phyloP scores from a whole-genome alignment of 1,140 invertebrate genomes.

The Pseudomyrmex concolor region DNA sequence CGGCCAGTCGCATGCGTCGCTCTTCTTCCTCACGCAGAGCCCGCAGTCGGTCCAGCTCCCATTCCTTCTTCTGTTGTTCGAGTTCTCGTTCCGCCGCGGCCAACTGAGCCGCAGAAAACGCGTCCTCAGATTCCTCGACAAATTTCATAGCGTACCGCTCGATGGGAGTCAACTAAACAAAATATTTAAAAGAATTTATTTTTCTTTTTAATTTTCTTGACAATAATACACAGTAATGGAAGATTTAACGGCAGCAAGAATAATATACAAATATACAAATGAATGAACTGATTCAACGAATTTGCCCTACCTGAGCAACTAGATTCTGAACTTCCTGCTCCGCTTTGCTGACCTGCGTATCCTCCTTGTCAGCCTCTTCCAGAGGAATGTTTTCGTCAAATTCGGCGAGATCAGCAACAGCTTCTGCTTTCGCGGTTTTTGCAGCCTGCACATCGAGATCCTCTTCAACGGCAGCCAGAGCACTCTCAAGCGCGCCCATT shows the following conservation, averaged over 20 bases:
- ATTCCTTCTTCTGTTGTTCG: constrained; percentile 96
- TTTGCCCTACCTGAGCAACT: constrained; percentile 90
- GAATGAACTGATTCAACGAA: neutral
- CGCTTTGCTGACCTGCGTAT: constrained; percentile 90
- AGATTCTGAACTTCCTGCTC: constrained; percentile 93
- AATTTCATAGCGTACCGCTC: constrained; percentile 97
- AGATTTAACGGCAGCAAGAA: too few relatives aligned
- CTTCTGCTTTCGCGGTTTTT: constrained; percentile 95
- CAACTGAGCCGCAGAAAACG: constrained; percentile 93
- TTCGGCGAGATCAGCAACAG: constrained; percentile 96
- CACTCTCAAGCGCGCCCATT: constrained; percentile 91
- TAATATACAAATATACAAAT: neutral
- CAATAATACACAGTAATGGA: too few relatives aligned
- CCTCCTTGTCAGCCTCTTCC: constrained; percentile 88
- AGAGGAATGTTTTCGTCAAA: constrained; percentile 99
- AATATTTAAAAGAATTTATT: neutral
- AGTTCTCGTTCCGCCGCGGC: constrained; percentile 95
- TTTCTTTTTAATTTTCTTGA: too few relatives aligned
- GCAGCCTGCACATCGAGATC: constrained; percentile 97
- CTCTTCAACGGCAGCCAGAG: constrained; percentile 96
- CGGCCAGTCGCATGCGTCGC: constrained; percentile 86
- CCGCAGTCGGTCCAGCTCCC: constrained; percentile 94
- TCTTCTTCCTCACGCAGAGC: constrained; percentile 91
- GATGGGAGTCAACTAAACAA: constrained; percentile 92
- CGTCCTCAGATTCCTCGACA: constrained; percentile 94